Base-by-base conservation (phyloP, 2,113 vertebrate genomes). In the Ploceus nigricollis region DNA sequence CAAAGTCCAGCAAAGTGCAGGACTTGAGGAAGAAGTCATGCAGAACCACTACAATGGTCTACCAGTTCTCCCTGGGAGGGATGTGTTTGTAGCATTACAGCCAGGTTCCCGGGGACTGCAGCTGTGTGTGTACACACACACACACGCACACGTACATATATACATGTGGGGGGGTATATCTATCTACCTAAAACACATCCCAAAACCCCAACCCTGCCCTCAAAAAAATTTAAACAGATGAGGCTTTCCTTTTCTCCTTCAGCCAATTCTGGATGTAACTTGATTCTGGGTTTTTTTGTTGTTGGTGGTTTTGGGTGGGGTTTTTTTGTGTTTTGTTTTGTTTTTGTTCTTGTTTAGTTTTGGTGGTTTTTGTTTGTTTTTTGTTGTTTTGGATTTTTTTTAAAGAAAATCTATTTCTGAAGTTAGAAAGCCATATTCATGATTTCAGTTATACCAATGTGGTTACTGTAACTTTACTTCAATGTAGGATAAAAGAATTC, bases 91-190 rank as follows among this genome's bases (percentile, higher is more conserved):
- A 72, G 54, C 15, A 44, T 18, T 47, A 63, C 18, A 84, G 45
- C 4, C 53, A 56, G 37, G 19, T 40, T 86, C 30, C 40, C 44
- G 37, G 58, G 40, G 77, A 37, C 31, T 76, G 57, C 33, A 90
- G 44, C 39, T 39, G 6, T 39, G 30, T 23, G 14, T 14, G 15
- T 2, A 31, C 7, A 47, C 18, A 37, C 18, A 40, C 4, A 44
- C 0, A 20, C 1, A 50, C 4, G 28, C 0, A 2, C 8, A 24
- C 0, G 3, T 5, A 17, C 11, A 6, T 6, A 21, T 13, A 21
- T 11, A 30, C 0, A 1, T 9, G 39, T 4, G 4, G 6, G 7
- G 23, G 11, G 2, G 12, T 51, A 8, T 10, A 58, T 28, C 6
- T 40, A 42, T 10, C 28, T 39, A 53, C 47, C 28, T 30, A 39